Percentiles rank a stretch among this genome's conserved stretches.
Evolutionary conservation across 1,140 invertebrate genomes (phyloP).

Genomic region (Cecropterus lyciades): DNA sequence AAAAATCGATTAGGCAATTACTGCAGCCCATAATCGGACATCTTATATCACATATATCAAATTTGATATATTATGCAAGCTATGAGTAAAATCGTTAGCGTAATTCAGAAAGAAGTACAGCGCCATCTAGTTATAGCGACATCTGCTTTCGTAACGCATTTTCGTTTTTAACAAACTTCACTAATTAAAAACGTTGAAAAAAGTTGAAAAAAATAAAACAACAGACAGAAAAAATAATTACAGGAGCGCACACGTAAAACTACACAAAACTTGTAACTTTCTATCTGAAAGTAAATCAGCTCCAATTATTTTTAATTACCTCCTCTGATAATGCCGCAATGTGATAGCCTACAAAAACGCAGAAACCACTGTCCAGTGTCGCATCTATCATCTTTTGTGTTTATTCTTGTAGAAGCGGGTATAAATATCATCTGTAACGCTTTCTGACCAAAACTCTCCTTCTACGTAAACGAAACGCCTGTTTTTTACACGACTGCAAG

Average conservation of each 20-base stretch:
- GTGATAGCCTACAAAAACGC: slow-evolving; percentile 28
- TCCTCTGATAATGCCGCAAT: slow-evolving; percentile 38
- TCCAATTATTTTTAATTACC: slow-evolving; percentile 51
- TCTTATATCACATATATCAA: too few relatives aligned
- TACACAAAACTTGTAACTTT: slow-evolving; percentile 39
- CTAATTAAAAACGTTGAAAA: too few relatives aligned
- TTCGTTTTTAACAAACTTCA: too few relatives aligned
- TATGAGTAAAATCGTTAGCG: too few relatives aligned
- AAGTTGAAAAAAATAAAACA: slow-evolving; percentile 7
- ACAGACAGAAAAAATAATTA: slow-evolving; percentile 21
- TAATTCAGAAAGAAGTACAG: too few relatives aligned
- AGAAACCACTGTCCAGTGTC: slow-evolving; percentile 16
- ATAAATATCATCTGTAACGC: slow-evolving; percentile 38
- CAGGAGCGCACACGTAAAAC: slow-evolving; percentile 25
- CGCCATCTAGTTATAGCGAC: too few relatives aligned
- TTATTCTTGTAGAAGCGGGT: slow-evolving; percentile 21
- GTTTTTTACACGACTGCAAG: slow-evolving; percentile 5
- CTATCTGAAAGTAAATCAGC: slow-evolving; percentile 47
- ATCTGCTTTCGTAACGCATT: too few relatives aligned
- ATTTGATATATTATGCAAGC: too few relatives aligned
- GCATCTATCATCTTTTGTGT: slow-evolving; percentile 31
- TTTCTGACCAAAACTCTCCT: slow-evolving; percentile 41
- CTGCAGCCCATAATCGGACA: too few relatives aligned
- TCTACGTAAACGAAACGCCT: slow-evolving; percentile 22
- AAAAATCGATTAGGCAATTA: too few relatives aligned